Evolutionary conservation across 2,888 invertebrate genomes (phyloP).

Genomic region (Lasioglossum marginatum): DNA sequence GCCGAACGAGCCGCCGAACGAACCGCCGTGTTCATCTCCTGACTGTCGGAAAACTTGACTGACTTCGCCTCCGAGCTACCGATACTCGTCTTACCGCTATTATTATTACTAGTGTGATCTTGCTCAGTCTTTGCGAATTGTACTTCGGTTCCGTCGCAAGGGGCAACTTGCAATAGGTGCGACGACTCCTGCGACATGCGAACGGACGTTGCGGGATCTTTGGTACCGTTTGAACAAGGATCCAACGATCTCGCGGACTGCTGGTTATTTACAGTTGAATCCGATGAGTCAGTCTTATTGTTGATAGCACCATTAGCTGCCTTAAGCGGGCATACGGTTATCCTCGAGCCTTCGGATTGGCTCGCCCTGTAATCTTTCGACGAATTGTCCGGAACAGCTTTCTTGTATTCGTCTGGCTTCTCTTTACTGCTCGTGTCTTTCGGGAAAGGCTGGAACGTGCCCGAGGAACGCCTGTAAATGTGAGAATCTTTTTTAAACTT

Average conservation of each 20-base stretch:
- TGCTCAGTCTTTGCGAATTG: conserved; percentile 56
- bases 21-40: conserved; percentile 29
- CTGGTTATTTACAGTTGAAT: conserved; percentile 31
- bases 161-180: conserved; percentile 24
- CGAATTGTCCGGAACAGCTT: conserved; percentile 18
- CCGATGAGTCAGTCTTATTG: conserved; percentile 43
- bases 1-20: conserved; percentile 8
- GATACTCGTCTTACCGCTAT: conserved; percentile 48
- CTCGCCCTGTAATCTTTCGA: conserved; percentile 39
- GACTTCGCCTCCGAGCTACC: conserved; percentile 38
- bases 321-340: conserved; percentile 39
- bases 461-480: conserved; percentile 43
- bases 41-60: conserved; percentile 49
- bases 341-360: conserved; percentile 31
- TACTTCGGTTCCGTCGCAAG: conserved; percentile 52
- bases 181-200: conserved; percentile 19
- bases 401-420: conserved; percentile 47
- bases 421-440: conserved; percentile 33
- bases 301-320: conserved; percentile 42
- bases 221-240: conserved; percentile 41
- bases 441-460: conserved; percentile 10
- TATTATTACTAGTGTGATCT: conserved; percentile 52
- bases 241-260: conserved; percentile 42
- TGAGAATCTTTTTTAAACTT: conserved; percentile 51
- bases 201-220: conserved; percentile 38